Percentiles rank a stretch among this genome's conserved stretches.
Evolutionary conservation across 2,888 invertebrate genomes (phyloP).

Genomic region (Synanthedon andrenaeformis): DNA sequence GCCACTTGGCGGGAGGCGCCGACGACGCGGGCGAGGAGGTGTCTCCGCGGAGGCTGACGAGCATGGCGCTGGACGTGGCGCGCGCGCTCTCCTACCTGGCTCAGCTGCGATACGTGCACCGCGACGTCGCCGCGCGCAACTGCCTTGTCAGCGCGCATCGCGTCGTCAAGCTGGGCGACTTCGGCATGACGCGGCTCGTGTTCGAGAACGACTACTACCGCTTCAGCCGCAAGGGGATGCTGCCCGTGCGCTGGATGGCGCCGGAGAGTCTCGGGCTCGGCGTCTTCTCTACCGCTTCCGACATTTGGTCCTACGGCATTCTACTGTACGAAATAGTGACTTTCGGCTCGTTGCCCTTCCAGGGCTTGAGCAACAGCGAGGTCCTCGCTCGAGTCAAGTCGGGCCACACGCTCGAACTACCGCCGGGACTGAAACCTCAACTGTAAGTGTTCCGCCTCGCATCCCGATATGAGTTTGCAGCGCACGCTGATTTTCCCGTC

Average conservation of each 20-base stretch:
- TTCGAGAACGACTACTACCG: conserved; percentile 91
- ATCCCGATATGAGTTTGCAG: too few species aligned
- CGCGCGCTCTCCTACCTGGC: conserved; percentile 87
- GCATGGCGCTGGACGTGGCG: conserved; percentile 90
- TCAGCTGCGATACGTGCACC: conserved; percentile 87
- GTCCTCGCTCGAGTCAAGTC: conserved; percentile 84
- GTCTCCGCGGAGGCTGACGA: conserved; percentile 81
- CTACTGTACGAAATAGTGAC: conserved; percentile 89
- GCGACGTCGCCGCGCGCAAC: conserved; percentile 86
- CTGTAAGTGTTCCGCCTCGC: conserved; percentile 72
- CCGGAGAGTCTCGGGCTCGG: conserved; percentile 88
- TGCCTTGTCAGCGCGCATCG: conserved; percentile 81
- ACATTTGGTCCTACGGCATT: conserved; percentile 93
- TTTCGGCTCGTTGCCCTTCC: conserved; percentile 92
- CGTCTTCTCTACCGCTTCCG: conserved; percentile 86
- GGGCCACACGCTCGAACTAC: conserved; percentile 80
- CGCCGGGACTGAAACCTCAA: conserved; percentile 81
- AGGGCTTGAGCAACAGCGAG: conserved; percentile 86
- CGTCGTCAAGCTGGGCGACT: conserved; percentile 85
- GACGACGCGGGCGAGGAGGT: conserved; percentile 81
- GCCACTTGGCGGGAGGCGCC: conserved; percentile 80
- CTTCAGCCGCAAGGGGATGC: conserved; percentile 87
- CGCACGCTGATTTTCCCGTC: not conserved
- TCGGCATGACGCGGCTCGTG: conserved; percentile 91
- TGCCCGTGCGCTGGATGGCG: conserved; percentile 94